Conservation (phyloP, 1,140 invertebrate genomes). For the Thalassaphorura encarpata region DNA sequence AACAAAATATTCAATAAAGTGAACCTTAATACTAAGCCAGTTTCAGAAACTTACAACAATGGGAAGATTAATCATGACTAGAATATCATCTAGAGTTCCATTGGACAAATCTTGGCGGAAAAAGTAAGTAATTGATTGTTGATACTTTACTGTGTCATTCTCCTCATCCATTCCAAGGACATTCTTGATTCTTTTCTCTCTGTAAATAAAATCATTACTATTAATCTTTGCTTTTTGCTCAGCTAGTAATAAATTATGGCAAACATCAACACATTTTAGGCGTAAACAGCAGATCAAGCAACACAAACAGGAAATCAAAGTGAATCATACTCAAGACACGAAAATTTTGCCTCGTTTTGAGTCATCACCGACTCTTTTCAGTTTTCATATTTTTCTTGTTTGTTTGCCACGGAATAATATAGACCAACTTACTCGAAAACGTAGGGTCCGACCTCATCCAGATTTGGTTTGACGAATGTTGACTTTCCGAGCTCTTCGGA, state of each 20-base stretch:
- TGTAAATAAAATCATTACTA: conserved; percentile 1
- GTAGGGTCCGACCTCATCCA: conserved; percentile 21
- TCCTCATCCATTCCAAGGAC: conserved; percentile 11
- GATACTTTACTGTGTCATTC: conserved; percentile 21
- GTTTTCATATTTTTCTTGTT: neutral
- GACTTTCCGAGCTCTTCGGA: conserved; percentile 11
- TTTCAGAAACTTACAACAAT: conserved; percentile 11
- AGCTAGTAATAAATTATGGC: neutral
- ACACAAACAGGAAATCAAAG: neutral
- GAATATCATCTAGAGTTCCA: conserved; percentile 15
- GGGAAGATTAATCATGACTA: conserved; percentile 20
- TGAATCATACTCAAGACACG: neutral
- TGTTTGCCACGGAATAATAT: neutral
- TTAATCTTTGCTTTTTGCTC: neutral
- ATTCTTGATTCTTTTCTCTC: conserved; percentile 17
- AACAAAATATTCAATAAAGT: neutral
- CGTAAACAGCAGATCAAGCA: neutral
- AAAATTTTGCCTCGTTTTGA: neutral
- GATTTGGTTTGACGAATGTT: conserved; percentile 6
- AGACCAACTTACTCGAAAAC: conserved; percentile 17
- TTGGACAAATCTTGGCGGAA: conserved; percentile 21
- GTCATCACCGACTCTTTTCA: neutral
- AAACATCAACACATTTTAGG: neutral
- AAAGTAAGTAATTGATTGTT: conserved; percentile 19
- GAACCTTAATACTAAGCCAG: neutral